Conservation (phyloP, 92 coral and sea anemone genomes). For the Paragorgia papillata region DNA sequence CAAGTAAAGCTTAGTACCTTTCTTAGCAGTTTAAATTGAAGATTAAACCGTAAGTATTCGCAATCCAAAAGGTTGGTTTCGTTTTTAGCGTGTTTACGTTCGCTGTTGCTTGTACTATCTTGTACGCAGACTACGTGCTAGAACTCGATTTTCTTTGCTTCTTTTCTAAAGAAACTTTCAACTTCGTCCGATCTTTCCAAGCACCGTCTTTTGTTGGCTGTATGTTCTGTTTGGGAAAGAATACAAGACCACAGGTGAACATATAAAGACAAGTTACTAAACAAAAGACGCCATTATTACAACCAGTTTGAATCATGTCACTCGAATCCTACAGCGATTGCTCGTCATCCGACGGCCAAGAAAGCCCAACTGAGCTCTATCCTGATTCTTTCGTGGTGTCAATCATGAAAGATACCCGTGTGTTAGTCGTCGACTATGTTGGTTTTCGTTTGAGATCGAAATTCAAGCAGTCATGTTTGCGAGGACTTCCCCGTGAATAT, state of each 20-base stretch:
- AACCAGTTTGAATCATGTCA: slow-evolving; percentile 17
- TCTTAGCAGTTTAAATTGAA: neutral
- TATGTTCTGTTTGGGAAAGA: neutral
- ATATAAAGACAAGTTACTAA: neutral
- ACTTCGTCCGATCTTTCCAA: neutral
- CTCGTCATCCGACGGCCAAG: slow-evolving; percentile 43
- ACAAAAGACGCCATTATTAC: slow-evolving; percentile 30
- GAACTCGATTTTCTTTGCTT: neutral
- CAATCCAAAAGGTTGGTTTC: slow-evolving; percentile 6
- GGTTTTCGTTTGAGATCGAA: slow-evolving; percentile 87
- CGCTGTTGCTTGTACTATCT: neutral
- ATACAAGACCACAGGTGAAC: neutral
- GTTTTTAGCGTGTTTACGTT: slow-evolving; percentile 29
- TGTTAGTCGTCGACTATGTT: slow-evolving; percentile 68
- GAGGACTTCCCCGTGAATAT: slow-evolving; percentile 78
- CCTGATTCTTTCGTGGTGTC: neutral
- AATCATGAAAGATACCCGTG: slow-evolving; percentile 7
- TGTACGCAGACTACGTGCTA: neutral
- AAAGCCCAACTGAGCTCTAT: slow-evolving; percentile 31
- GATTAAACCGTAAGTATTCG: slow-evolving; percentile 29
- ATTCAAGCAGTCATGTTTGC: slow-evolving; percentile 88
- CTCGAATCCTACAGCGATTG: slow-evolving; percentile 38
- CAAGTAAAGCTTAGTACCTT: neutral
- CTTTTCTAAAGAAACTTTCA: slow-evolving; percentile 9
- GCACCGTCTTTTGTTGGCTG: neutral